phyloP scores from a whole-genome alignment of 2,888 invertebrate genomes.

The Palloptera scutellata region DNA sequence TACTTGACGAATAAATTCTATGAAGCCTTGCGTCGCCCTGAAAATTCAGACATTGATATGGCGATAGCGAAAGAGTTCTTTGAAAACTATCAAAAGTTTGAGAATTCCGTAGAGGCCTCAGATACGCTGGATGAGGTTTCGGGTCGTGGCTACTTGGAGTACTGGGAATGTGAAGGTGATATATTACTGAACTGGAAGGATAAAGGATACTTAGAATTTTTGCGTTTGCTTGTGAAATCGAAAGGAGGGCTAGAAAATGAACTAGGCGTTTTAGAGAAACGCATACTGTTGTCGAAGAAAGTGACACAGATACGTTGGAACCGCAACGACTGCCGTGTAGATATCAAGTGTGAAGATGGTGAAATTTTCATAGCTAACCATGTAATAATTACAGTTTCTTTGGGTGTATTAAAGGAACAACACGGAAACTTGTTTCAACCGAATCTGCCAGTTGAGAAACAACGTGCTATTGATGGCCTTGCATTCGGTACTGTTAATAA shows the following conservation, averaged over 20 bases:
- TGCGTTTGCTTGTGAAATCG: conserved; percentile 71
- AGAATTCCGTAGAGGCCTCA: conserved; percentile 69
- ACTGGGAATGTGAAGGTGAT: conserved; percentile 77
- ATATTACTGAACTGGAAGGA: conserved; percentile 77
- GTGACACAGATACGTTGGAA: conserved; percentile 56
- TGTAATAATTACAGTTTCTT: conserved; percentile 69
- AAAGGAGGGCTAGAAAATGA: conserved; percentile 45
- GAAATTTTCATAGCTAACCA: conserved; percentile 67
- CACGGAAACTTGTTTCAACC: conserved; percentile 65
- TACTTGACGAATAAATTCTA: conserved; percentile 59
- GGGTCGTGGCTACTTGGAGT: conserved; percentile 70
- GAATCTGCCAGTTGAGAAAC: conserved; percentile 64
- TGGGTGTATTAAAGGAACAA: conserved; percentile 70
- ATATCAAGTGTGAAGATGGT: conserved; percentile 61
- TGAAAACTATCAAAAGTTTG: conserved; percentile 70
- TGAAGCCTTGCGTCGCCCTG: conserved; percentile 53
- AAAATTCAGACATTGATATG: conserved; percentile 62
- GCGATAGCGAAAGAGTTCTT: conserved; percentile 67
- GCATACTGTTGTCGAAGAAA: conserved; percentile 51
- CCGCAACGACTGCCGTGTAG: conserved; percentile 50
- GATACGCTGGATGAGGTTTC: conserved; percentile 75
- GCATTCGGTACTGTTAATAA: conserved; percentile 72
- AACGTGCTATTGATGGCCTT: conserved; percentile 66
- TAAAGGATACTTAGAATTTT: conserved; percentile 73
- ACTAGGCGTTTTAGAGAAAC: conserved; percentile 59